phyloP scores from a whole-genome alignment of 1,140 invertebrate species.

The Lepidurus arcticus region DNA sequence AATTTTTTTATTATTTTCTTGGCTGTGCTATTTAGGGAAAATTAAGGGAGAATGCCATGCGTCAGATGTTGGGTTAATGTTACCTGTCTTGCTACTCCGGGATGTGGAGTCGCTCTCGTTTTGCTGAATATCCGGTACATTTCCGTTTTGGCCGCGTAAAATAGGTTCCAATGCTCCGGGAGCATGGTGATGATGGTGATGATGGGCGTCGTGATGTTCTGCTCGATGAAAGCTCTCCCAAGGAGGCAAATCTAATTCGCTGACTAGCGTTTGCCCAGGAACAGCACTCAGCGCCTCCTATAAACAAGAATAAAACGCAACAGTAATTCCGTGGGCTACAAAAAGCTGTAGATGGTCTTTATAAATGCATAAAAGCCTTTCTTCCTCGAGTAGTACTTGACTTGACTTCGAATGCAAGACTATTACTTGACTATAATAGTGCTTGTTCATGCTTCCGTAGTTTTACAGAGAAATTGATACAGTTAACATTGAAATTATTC shows the following conservation, averaged over 20 bases:
- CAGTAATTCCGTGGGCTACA: not conserved
- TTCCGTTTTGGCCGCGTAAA: slow-evolving; percentile 1
- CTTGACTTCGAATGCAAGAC: too few relatives aligned
- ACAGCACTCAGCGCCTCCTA: not conserved
- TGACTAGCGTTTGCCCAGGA: slow-evolving; percentile 13
- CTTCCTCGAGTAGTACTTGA: too few relatives aligned
- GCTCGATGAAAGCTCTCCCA: slow-evolving; percentile 5
- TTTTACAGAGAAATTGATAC: too few relatives aligned
- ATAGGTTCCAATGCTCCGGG: not conserved
- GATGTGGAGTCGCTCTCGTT: slow-evolving; percentile 3
- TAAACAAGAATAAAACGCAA: not conserved
- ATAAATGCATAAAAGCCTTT: too few relatives aligned
- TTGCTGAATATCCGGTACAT: not conserved
- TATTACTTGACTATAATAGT: too few relatives aligned
- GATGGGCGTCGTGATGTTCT: not conserved
- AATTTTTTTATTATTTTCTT: not conserved
- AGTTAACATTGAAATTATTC: too few relatives aligned
- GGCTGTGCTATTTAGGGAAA: not conserved
- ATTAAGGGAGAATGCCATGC: not conserved
- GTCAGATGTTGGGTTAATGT: not conserved
- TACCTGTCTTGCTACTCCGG: slow-evolving; percentile 1
- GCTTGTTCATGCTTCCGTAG: too few relatives aligned
- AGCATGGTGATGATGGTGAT: not conserved
- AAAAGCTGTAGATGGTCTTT: too few relatives aligned
- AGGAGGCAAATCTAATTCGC: not conserved